Base-by-base conservation (phyloP, 2,797 vertebrate genomes). In the Triplophysa bombifrons region DNA sequence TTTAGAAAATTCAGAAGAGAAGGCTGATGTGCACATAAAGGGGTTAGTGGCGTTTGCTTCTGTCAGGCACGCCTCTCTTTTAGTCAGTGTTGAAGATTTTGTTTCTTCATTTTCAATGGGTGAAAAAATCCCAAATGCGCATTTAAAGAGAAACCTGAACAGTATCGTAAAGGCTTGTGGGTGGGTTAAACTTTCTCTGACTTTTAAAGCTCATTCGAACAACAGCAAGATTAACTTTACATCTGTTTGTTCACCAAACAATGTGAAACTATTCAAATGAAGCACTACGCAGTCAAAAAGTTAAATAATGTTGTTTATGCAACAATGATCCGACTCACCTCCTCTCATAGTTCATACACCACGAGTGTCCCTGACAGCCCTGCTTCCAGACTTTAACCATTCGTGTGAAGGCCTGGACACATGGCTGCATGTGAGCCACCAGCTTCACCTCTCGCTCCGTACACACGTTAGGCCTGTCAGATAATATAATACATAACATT, bases 401-500 rank as follows among this genome's bases (percentile, higher is more conserved):
- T 3, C 91, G 94, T 72, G 90, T 94, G 85, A 95, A 93, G 63
- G 94, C 93, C 85, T 90, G 96, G 81, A 95, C 90, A 0, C 95
- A 96, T 0, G 97, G 97, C 91, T 96, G 96, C 88, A 87, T 94
- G 76, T 90, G 96, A 77, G 94, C 93, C 58, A 96, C 94, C 51
- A 96, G 82, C 0, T 85, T 92, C 89, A 96, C 89, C 90, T 96
- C 91, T 85, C 82, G 92, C 87, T 95, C 93, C 0, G 88, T 81
- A 0, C 98, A 99, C 80, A 98, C 96, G 0, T 98, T 96, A 0
- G 95, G 94, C 97, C 98, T 99, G 90, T 6, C 82, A 74, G 44
- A 71, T 27, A 68, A 53, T 38, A 72, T 38, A 80, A 85, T 3
- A 14, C 67, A 80, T 80, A 85, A 10, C n/a, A 56, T 56, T 56